A percentile compares a stretch with the other conserved stretches of the same genome.
Evolutionary conservation across 2,113 vertebrate genomes (phyloP).

Genomic region (Drymodes brunneopygia): DNA sequence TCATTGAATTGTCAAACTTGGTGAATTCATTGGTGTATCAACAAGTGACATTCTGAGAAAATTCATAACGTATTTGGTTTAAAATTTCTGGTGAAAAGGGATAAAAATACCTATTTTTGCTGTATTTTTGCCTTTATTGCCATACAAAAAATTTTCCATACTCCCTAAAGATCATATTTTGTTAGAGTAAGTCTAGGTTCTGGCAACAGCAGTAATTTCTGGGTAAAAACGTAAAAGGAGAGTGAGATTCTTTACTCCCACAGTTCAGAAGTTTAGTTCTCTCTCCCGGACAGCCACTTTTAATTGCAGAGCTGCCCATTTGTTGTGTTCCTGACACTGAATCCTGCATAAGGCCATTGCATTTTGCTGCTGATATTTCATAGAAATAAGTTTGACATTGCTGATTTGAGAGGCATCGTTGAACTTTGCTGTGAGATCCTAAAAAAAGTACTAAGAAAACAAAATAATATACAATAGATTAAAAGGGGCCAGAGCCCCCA

Average conservation of each 20-base stretch:
- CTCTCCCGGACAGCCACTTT: not conserved
- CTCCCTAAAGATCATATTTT: not conserved
- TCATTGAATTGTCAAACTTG: not conserved
- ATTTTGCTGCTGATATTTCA: not conserved
- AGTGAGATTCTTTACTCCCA: not conserved
- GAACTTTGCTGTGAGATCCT: not conserved
- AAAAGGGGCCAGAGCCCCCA: not conserved
- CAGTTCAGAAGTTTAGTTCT: not conserved
- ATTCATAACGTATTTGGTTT: not conserved
- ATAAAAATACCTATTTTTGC: not conserved
- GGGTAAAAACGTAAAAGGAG: not conserved
- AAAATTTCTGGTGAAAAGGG: not conserved
- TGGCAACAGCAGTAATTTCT: not conserved
- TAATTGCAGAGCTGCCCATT: conserved; percentile 53
- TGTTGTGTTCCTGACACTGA: conserved; percentile 24
- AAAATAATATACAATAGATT: not conserved
- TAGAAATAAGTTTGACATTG: not conserved
- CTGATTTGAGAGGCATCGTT: not conserved
- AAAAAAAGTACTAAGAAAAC: not conserved
- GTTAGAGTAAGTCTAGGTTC: not conserved
- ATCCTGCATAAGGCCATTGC: not conserved
- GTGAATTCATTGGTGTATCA: not conserved
- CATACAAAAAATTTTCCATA: not conserved
- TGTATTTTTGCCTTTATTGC: not conserved
- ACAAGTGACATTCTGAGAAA: not conserved